Base-by-base conservation (phyloP, 2,888 invertebrate genomes). In the Marronus borbonicus region DNA sequence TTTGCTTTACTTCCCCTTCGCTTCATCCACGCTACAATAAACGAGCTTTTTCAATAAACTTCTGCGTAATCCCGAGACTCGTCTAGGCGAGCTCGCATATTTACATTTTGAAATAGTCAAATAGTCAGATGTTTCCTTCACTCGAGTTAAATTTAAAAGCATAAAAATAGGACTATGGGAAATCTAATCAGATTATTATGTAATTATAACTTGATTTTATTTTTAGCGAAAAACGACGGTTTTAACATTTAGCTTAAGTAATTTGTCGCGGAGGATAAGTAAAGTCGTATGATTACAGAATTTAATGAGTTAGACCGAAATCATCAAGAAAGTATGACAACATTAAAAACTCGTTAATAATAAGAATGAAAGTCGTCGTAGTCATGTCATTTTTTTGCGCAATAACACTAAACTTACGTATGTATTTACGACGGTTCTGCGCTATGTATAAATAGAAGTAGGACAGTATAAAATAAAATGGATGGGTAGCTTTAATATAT, bases 291-390 rank as follows among this genome's bases (percentile, higher is more conserved):
- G 28, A 65, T 65, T 65, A 65, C 7, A n/a, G 31, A 65, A 65
- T 65, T 65, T 65, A 65, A 65, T 65, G 65, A 65, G 65, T 39
- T 39, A 65, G 52, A 65, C 65, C 39, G 65, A 65, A 65, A 39
- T 65, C 65, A 14, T 65, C 65, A 65, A 17, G n/a, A 65, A 65
- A 65, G 65, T 65, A 65, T 65, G 65, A 65, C 65, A 20, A 39
- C 65, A 65, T 65, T 65, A 65, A 65, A 65, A 65, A 44, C 39
- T 65, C 65, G 65, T 65, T 65, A 65, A 65, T 65, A 31, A 2
- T 31, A 39, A 64, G 36, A 64, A 65, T 39, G 65, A 65, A 65
- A 65, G 65, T 65, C 65, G 52, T 55, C 52, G 17, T 55, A 44
- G 44, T 12, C 10, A 39, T 39, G 8, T 44, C 44, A 5, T 62